phyloP scores from a whole-genome alignment of 2,888 invertebrate genomes.

The Prenolepis imparis region DNA sequence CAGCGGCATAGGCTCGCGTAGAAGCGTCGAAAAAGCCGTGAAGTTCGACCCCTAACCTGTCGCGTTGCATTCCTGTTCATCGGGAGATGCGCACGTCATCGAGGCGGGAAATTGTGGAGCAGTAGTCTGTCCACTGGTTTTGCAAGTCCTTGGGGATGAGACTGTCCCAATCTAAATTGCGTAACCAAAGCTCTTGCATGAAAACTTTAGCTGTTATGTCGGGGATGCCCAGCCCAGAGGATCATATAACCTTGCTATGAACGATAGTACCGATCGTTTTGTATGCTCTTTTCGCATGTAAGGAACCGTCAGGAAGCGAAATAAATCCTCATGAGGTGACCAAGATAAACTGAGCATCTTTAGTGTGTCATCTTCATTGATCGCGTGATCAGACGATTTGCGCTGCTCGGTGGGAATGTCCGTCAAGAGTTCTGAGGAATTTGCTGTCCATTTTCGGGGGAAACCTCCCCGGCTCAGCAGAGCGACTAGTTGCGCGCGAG shows the following conservation, averaged over 20 bases:
- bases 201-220: neutral
- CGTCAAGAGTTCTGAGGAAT: neutral
- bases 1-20: neutral
- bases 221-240: neutral
- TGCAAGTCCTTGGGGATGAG: neutral
- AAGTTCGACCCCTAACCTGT: neutral
- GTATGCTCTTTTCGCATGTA: neutral
- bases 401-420: neutral
- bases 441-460: neutral
- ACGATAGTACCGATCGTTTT: neutral
- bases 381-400: neutral
- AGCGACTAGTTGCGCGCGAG: neutral
- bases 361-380: neutral
- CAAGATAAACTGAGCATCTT: neutral
- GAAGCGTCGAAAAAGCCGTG: slow-evolving; percentile 10
- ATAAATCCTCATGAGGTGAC: neutral
- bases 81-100: neutral
- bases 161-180: neutral
- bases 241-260: neutral
- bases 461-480: neutral
- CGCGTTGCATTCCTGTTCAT: neutral
- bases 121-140: neutral
- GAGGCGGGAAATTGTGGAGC: neutral
- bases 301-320: neutral
- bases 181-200: neutral